Percentiles rank a stretch among this genome's conserved stretches.
phyloP scores from a whole-genome alignment of 2,113 vertebrate genomes.

The Pseudolaguvia tuberculata region DNA sequence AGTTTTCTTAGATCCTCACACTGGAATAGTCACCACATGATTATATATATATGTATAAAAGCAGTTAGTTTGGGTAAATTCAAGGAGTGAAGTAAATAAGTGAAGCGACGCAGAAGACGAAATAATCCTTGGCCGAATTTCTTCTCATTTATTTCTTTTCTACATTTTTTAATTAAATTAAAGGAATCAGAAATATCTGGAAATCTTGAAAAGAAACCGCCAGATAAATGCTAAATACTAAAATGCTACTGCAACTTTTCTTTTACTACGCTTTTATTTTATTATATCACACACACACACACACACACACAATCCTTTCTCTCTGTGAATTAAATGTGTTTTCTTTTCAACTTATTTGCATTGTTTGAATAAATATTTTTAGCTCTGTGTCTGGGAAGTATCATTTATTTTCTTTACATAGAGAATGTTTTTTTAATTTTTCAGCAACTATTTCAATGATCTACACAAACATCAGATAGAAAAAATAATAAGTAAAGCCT shows the following conservation, averaged over 20 bases:
- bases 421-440: neutral
- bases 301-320: too few species aligned
- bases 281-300: neutral
- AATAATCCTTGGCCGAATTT: too few species aligned
- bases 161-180: too few species aligned
- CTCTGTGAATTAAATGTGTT: neutral
- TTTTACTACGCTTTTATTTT: neutral
- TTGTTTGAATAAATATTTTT: conserved; percentile 4
- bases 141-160: too few species aligned
- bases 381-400: neutral
- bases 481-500: neutral
- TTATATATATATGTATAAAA: too few species aligned
- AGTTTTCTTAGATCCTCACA: neutral
- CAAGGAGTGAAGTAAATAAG: too few species aligned
- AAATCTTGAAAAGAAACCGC: too few species aligned
- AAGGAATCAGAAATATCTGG: too few species aligned
- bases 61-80: too few species aligned
- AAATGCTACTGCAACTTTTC: too few species aligned
- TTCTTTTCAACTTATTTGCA: conserved; percentile 1
- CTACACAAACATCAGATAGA: neutral
- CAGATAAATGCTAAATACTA: too few species aligned
- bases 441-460: neutral
- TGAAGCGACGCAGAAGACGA: too few species aligned
- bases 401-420: neutral
- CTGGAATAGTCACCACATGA: neutral